These are phyloP conservation scores for Pantherophis alleghaniensis DNA, from an alignment of 2,797 vertebrate genomes.

Conservation along the genomic window DNA sequence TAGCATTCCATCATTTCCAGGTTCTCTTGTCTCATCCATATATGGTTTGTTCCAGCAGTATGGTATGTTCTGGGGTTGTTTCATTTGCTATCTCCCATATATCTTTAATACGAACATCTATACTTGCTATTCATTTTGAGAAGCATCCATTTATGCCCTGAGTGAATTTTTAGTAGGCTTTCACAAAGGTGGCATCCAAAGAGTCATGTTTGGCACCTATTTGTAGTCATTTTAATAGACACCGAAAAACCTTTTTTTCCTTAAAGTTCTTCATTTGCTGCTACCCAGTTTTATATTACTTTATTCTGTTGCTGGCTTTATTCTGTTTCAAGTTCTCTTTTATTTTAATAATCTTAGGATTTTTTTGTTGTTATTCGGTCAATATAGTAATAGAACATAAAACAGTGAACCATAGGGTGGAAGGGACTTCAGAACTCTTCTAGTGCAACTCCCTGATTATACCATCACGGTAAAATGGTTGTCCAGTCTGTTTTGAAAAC, in stretches of 20 bases:
- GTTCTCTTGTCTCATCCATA: not conserved
- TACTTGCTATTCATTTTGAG: not conserved
- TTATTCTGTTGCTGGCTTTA: not conserved
- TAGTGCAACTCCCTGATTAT: not conserved
- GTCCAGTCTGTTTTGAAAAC: not conserved
- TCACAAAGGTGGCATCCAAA: not conserved
- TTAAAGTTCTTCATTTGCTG: not conserved
- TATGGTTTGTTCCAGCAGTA: not conserved
- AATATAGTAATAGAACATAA: not conserved
- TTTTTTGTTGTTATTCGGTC: not conserved
- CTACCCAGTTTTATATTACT: not conserved
- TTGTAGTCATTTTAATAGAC: not conserved
- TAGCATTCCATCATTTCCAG: not conserved
- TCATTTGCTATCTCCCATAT: not conserved
- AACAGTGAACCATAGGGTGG: not conserved
- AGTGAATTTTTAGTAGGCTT: not conserved
- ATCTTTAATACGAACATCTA: not conserved
- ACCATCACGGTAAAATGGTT: not conserved
- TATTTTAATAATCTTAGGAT: not conserved
- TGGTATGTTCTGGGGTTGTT: no score
- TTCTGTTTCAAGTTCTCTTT: not conserved
- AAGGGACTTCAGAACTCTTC: not conserved
- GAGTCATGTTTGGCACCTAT: not conserved
- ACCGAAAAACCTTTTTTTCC: not conserved
- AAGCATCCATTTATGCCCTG: not conserved